Percentiles rank a stretch among this genome's conserved stretches.
Evolutionary conservation across 2,113 vertebrate genomes (phyloP).

Genomic region (Diglossa brunneiventris): DNA sequence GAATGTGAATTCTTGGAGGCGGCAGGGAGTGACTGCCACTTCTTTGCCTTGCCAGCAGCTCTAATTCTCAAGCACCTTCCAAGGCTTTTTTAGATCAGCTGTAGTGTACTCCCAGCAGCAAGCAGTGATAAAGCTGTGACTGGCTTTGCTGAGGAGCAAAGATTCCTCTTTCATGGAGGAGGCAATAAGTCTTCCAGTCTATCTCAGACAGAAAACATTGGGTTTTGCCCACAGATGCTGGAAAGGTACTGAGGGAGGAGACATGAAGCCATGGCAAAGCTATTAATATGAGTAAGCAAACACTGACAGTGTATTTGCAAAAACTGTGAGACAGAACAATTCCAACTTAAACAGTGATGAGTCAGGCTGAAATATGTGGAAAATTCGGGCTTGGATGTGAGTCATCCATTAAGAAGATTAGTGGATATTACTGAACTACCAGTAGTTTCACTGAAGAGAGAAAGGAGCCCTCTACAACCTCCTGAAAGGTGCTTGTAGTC

Average conservation of each 20-base stretch:
- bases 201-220: not conserved
- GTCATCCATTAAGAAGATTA: not conserved
- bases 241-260: not conserved
- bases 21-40: conserved; percentile 25
- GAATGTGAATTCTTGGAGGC: conserved; percentile 43
- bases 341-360: not conserved
- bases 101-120: not conserved
- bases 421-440: not conserved
- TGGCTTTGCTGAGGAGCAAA: not conserved
- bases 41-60: conserved; percentile 36
- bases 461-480: not conserved
- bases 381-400: not conserved
- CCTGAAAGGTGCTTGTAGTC: not conserved
- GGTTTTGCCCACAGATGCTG: not conserved
- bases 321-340: not conserved
- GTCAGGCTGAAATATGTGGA: not conserved
- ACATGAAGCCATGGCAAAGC: not conserved
- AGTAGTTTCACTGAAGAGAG: not conserved
- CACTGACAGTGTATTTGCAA: not conserved
- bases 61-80: not conserved
- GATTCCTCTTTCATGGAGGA: not conserved
- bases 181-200: not conserved
- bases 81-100: not conserved
- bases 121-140: not conserved
- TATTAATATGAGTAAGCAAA: not conserved